Evolutionary conservation across 2,888 invertebrate species (phyloP), one percentile per base, ranked within the genome.

Genomic region (Drosophila cognata): DNA sequence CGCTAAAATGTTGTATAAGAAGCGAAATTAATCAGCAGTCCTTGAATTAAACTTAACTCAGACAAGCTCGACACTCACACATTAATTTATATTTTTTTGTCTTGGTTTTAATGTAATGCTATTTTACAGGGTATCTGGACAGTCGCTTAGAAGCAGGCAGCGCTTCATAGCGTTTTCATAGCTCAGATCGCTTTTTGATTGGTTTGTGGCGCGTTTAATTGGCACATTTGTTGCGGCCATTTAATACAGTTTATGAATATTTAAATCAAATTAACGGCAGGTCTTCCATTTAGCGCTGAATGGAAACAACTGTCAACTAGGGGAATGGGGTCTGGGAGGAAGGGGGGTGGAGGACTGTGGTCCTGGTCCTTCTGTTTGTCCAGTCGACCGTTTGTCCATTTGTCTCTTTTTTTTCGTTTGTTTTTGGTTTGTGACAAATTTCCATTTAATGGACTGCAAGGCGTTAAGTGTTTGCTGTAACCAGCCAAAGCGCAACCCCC

Each of bases 171-270:
- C n/a, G n/a, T 36, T 28, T 70, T 67, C 51, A 18, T 52, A 50
- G 46, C 33, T 56, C 55, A 36, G 71, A 71, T 61, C 67, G 48
- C 36, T 56, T 41, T 77, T 65, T 71, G 81, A 78, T 78, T 78
- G 71, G 81, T 81, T 65, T 72, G 77, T 69, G 81, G 65, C 38
- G 29, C 77, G 68, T 81, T 89, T 84, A 81, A 77, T 80, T 88
- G 73, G 71, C 74, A 72, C 82, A 88, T 84, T 88, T 84, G 82
- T 84, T 84, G 88, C 69, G 77, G 85, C 74, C 88, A 76, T 88
- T 89, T 77, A 88, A 85, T 90, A 86, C 86, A 88, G 85, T 90
- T 86, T 90, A 86, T 86, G 85, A 90, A 86, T 86, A 88, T 86
- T 86, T 90, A 86, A 90, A 90, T 90, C 88, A 85, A 86, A 90